phyloP scores from a whole-genome alignment of 2,797 vertebrate genomes.

The Sebastes vulpes region DNA sequence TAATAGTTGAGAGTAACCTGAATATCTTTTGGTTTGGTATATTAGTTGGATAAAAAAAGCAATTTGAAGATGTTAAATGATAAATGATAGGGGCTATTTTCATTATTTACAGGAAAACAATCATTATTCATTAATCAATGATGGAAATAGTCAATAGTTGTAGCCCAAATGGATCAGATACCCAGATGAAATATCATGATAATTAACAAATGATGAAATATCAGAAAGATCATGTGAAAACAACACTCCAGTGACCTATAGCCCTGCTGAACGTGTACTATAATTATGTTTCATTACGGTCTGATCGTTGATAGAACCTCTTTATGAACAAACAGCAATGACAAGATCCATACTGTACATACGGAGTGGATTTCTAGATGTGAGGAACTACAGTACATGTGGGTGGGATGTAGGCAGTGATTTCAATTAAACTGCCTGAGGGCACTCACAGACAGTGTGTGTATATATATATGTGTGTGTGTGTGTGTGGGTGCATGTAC shows the following conservation, averaged over 20 bases:
- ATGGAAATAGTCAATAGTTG: not conserved
- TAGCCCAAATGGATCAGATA: not conserved
- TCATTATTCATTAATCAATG: not conserved
- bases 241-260: not conserved
- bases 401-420: conserved; percentile 41
- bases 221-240: too few species aligned
- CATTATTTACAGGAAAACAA: not conserved
- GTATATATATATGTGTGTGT: not conserved
- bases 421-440: conserved; percentile 36
- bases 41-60: not conserved
- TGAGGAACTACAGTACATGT: conserved; percentile 18
- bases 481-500: not conserved
- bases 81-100: not conserved
- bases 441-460: not conserved
- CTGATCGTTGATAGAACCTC: not conserved
- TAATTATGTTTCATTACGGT: not conserved
- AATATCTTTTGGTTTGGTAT: not conserved
- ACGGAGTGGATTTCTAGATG: conserved; percentile 10
- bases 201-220: not conserved
- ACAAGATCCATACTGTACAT: conserved; percentile 4
- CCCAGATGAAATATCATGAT: not conserved
- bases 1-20: not conserved
- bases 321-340: not conserved
- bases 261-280: not conserved
- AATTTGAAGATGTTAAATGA: too few species aligned